Percentiles rank a stretch among this genome's conserved stretches.
Conservation (phyloP, 2,113 vertebrate genomes). For the Scytalopus superciliaris region DNA sequence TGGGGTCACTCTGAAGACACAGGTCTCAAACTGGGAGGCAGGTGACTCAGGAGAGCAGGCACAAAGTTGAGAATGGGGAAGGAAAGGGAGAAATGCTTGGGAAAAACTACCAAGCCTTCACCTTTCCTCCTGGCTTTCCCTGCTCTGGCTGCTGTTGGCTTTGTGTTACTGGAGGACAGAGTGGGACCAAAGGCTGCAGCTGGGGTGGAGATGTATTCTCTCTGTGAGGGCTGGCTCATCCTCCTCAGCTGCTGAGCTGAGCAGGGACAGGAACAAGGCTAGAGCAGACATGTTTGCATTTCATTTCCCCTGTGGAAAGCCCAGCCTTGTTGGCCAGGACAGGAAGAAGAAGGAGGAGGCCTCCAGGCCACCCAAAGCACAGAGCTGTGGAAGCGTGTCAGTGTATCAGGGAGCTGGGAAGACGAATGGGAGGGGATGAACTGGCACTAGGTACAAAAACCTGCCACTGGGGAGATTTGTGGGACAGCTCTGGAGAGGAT, state of each 20-base stretch:
- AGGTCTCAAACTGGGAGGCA: neutral
- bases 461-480: neutral
- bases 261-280: neutral
- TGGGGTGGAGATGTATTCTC: neutral
- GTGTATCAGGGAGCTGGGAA: neutral
- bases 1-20: neutral
- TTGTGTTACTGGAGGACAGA: neutral
- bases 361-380: neutral
- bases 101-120: neutral
- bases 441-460: neutral
- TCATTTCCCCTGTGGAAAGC: neutral
- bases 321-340: neutral
- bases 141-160: neutral
- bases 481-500: neutral
- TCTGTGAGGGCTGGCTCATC: neutral
- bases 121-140: neutral
- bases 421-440: fast-evolving
- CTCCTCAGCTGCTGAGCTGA: neutral
- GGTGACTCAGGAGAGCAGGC: neutral
- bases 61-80: neutral
- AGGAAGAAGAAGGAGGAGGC: too few relatives aligned
- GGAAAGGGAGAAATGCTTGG: neutral
- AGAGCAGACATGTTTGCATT: fast-evolving
- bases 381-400: fast-evolving
- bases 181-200: neutral